Evolutionary conservation across 2,113 vertebrate species (phyloP), one percentile per base, ranked within the genome.

Genomic region (Leucoraja erinaceus): DNA sequence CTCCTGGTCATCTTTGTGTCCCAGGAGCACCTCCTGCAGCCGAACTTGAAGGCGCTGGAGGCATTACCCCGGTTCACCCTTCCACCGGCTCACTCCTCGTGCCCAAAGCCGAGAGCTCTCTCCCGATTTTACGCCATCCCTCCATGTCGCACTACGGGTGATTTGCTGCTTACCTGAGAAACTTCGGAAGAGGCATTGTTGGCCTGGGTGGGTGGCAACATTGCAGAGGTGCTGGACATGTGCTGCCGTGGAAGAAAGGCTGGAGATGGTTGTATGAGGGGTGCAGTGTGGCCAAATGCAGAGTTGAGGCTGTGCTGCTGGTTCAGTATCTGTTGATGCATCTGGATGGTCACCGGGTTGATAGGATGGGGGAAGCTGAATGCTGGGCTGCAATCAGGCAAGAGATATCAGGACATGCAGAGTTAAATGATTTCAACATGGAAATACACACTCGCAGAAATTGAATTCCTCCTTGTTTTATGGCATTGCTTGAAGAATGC

Each of bases 311-410:
- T 95, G 86, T 98, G 96, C 95, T 99, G 99, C 95, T 99, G 98
- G 93, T 95, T 97, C 95, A 99, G 94, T 92, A 99, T 97, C 95
- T 99, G 99, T 10, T 91, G 90, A 20, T 91, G 90, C 90, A 91
- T 91, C 96, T 99, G 99, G 95, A 99, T 99, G 0, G 98, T 97
- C 96, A 99, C 94, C 0, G 98, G 98, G 94, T 99, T 99, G 96
- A 99, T 98, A 86, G 97, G 97, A 86, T 98, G 98, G 5, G 98
- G 98, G 94, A 99, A 99, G 93, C 97, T 97, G 95, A 99, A 99
- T 0, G 99, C 98, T 0, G 99, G 99, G 94, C 99, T 99, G 96
- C 70, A 66, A 28, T 28, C 83, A 95, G 94, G 22, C 95, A 63
- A 47, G 83, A 0, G 83, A 5, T 84, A 77, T 78, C 94, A 94